Conservation (phyloP, 2,797 vertebrate genomes). For the Acomys russatus region DNA sequence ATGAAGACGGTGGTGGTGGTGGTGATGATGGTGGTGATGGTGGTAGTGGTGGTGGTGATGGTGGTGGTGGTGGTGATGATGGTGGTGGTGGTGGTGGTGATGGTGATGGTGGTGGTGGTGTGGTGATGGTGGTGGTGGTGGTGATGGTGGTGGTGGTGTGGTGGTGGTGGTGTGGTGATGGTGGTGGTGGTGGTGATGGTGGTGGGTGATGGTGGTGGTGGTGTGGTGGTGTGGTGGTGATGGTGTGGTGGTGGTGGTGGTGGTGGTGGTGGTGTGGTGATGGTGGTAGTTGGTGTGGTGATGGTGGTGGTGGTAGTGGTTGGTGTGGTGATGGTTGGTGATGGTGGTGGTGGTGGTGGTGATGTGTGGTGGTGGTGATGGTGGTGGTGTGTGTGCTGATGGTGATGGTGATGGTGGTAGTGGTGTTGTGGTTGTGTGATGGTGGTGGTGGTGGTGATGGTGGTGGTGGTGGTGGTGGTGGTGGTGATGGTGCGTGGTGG, state of each 20-base stretch:
- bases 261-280: not conserved
- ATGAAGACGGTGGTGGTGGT: not conserved
- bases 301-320: not conserved
- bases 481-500: not conserved
- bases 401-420: not conserved
- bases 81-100: not conserved
- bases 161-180: not conserved
- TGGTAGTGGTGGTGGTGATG: too few relatives aligned
- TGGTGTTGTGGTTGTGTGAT: too few relatives aligned
- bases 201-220: too few relatives aligned
- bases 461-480: not conserved
- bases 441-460: too few relatives aligned
- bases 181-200: too few relatives aligned
- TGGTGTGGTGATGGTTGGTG: not conserved
- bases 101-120: too few relatives aligned
- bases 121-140: not conserved
- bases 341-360: not conserved
- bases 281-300: too few relatives aligned
- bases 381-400: not conserved
- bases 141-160: not conserved
- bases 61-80: not conserved
- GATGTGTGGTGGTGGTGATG: too few relatives aligned
- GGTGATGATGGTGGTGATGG: not conserved
- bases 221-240: not conserved
- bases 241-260: not conserved